These are phyloP conservation scores for Ectropis crepuscularia DNA, from an alignment of 2,888 invertebrate species.

Conservation along the genomic window DNA sequence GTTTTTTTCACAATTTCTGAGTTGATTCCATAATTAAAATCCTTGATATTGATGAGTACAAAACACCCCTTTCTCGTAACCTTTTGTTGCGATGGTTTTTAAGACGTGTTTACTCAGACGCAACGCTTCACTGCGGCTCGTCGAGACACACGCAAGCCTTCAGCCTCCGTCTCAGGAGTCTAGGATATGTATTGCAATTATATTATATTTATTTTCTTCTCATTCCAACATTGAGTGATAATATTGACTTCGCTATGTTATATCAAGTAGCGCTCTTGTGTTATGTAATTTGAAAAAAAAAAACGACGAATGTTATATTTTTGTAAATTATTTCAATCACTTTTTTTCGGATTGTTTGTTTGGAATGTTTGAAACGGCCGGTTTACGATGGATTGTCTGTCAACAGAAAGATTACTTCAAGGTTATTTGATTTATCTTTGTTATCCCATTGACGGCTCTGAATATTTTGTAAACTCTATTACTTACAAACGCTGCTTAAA, in stretches of 20 bases:
- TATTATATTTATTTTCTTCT: constrained; percentile 68
- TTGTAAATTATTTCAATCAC: constrained; percentile 73
- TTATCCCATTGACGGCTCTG: neutral
- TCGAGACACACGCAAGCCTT: too few species aligned
- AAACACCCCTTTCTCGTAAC: too few species aligned
- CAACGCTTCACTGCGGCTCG: too few species aligned
- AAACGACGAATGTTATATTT: constrained; percentile 74
- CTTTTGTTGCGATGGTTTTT: too few species aligned
- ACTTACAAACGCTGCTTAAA: too few species aligned
- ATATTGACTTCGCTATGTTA: constrained; percentile 58
- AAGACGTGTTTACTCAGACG: too few species aligned
- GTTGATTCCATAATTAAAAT: too few species aligned
- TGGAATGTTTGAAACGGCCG: constrained; percentile 60
- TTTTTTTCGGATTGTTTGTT: constrained; percentile 59
- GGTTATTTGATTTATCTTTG: constrained; percentile 2
- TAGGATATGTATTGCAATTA: constrained; percentile 43
- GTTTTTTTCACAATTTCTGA: too few species aligned
- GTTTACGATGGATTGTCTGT: constrained; percentile 53
- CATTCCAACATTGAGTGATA: constrained; percentile 76
- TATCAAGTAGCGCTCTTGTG: constrained; percentile 65
- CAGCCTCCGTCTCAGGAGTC: constrained; percentile 42
- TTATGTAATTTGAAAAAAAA: constrained; percentile 54
- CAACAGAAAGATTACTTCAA: constrained; percentile 18
- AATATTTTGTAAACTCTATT: too few species aligned
- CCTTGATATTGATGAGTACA: too few species aligned